These are phyloP conservation scores for Phytoseiulus persimilis DNA, from an alignment of 2,888 invertebrate species.

Conservation along the genomic window DNA sequence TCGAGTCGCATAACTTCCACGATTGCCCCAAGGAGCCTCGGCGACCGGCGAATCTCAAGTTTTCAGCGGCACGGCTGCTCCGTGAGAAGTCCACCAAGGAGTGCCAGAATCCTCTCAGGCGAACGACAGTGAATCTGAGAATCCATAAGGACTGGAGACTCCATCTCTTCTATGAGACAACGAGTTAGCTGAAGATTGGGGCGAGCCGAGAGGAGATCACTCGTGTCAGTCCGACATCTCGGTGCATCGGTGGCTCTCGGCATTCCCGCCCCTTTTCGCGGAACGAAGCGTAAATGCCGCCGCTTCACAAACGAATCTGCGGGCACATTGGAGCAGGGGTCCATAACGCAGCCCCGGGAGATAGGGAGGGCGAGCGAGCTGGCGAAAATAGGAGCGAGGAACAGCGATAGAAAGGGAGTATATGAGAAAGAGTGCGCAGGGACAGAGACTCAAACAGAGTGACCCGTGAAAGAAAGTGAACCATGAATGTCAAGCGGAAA, in stretches of 20 bases:
- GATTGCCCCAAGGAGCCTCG: too few relatives aligned
- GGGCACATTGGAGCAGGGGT: neutral
- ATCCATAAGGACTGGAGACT: too few relatives aligned
- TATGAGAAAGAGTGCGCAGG: neutral
- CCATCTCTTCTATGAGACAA: too few relatives aligned
- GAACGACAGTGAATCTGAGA: too few relatives aligned
- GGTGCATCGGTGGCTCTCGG: too few relatives aligned
- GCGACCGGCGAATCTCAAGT: too few relatives aligned
- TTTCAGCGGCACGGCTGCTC: too few relatives aligned
- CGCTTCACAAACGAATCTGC: neutral
- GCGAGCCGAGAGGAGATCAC: too few relatives aligned
- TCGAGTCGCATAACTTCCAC: neutral
- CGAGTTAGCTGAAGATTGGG: too few relatives aligned
- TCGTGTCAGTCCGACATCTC: too few relatives aligned
- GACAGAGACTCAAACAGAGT: neutral
- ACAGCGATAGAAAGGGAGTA: neutral
- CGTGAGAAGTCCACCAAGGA: too few relatives aligned
- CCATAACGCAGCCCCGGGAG: neutral
- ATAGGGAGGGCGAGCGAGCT: neutral
- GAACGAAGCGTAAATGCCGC: neutral
- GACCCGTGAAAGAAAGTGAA: slow-evolving; percentile 5
- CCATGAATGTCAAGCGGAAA: slow-evolving; percentile 5
- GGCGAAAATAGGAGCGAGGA: neutral
- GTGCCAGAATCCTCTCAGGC: too few relatives aligned
- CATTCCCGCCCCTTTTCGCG: neutral